Conservation (phyloP, 23 tunicate genomes). For the Clavelina lepadiformis region DNA sequence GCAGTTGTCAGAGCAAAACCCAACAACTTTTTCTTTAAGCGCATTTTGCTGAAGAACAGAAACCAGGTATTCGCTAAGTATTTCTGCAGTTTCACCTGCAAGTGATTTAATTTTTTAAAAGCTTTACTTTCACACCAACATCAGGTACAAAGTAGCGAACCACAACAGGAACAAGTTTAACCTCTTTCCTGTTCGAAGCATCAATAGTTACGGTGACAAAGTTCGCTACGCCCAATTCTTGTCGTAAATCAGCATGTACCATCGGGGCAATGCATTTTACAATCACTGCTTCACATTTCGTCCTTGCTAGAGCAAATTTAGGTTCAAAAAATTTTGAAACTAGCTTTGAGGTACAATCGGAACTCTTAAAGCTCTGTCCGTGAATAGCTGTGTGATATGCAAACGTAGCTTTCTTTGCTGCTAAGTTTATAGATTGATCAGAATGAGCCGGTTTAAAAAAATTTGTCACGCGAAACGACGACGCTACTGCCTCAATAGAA, state of each 20-base stretch:
- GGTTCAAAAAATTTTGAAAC: slow-evolving; percentile 65
- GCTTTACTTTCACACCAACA: slow-evolving; percentile 32
- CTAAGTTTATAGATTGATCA: slow-evolving; percentile 40
- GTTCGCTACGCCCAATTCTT: slow-evolving; percentile 45
- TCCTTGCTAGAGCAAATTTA: slow-evolving; percentile 48
- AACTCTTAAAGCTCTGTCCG: slow-evolving; percentile 57
- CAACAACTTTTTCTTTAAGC: slow-evolving; percentile 52
- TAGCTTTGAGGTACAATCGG: slow-evolving; percentile 65
- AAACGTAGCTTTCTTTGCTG: slow-evolving; percentile 55
- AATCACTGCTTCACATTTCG: slow-evolving; percentile 69
- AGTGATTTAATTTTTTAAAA: slow-evolving; percentile 36
- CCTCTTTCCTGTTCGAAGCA: slow-evolving; percentile 61
- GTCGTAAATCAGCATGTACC: slow-evolving; percentile 58
- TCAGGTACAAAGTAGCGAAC: slow-evolving; percentile 49
- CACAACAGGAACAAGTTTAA: slow-evolving; percentile 47
- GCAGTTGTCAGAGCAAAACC: slow-evolving; percentile 62
- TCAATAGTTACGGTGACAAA: slow-evolving; percentile 40
- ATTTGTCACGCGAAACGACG: slow-evolving; percentile 44
- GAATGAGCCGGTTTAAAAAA: slow-evolving; percentile 54
- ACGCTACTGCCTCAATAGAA: slow-evolving; percentile 43
- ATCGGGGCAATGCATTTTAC: slow-evolving; percentile 53
- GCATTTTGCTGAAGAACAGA: slow-evolving; percentile 41
- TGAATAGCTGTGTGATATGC: slow-evolving; percentile 53
- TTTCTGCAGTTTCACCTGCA: slow-evolving; percentile 26
- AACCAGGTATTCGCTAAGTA: slow-evolving; percentile 30